Base-by-base conservation (phyloP, 2,888 invertebrate genomes). In the Unio delphinus region DNA sequence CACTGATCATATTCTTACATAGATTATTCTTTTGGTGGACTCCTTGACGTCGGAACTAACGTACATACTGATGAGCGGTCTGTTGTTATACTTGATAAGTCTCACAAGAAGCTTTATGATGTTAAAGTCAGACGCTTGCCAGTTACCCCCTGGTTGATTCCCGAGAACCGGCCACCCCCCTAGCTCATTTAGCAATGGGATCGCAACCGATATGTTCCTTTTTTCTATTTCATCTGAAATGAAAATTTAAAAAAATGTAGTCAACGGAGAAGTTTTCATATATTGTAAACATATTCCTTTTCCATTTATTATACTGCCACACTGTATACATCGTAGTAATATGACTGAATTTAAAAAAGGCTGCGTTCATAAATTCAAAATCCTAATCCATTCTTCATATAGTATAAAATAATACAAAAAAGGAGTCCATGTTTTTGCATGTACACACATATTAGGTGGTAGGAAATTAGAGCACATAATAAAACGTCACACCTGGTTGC, bases 41-140 rank as follows among this genome's bases (percentile, higher is more conserved):
- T 97, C 95, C 90, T 95, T 96, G 90, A 96, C 95, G 89, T 97
- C 96, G 0, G 96, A 94, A 4, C 95, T 95, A 76, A 96, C 95
- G 73, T 76, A 82, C 17, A 83, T 68, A 60, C 76, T 67, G 58
- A 89, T 73, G 0, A 89, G 68, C 8, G 86, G 80, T n/a, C 69
- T 34, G 84, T 95, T 95, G 89, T 96, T 96, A 86, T 94, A 95
- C 68, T 95, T 92, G 0, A 69, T 45, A 20, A 90, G 80, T 17
- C 74, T 80, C 4, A 95, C 95, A 87, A 95, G 93, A 7, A 87
- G 74, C n/a, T 78, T 72, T 11, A 88, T 86, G 80, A 89, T 80
- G 72, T 89, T 82, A 73, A 90, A 90, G 20, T 70, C 70, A 1
- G 74, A 83, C 92, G 93, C 61, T 68, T 92, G 91, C 96, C 96